Percentiles rank a stretch among this genome's conserved stretches.
Conservation (phyloP, 1,140 invertebrate species). For the Adoxophyes honmai region DNA sequence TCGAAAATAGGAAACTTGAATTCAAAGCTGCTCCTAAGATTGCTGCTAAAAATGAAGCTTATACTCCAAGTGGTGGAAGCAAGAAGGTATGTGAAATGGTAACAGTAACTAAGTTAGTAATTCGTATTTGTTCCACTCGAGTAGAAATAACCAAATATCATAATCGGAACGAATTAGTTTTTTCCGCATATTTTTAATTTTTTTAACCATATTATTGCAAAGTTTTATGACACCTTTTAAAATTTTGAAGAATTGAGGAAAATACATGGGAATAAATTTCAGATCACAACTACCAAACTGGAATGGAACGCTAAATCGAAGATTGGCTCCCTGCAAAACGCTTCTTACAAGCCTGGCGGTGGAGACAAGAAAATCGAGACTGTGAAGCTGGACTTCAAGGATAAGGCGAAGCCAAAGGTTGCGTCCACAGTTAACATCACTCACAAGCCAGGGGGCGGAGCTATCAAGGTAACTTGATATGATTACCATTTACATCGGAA, state of each 20-base stretch:
- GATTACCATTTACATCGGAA: constrained; percentile 11
- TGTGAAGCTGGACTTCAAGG: constrained; percentile 93
- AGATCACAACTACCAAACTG: constrained; percentile 91
- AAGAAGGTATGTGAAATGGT: too few species aligned
- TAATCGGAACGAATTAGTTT: too few species aligned
- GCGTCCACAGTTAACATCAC: constrained; percentile 95
- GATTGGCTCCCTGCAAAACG: constrained; percentile 95
- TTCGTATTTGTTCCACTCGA: too few species aligned
- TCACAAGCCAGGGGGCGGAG: constrained; percentile 92
- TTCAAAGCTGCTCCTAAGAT: constrained; percentile 88
- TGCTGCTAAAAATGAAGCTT: constrained; percentile 94
- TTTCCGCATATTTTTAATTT: too few species aligned
- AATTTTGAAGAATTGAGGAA: too few species aligned
- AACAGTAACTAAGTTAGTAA: too few species aligned
- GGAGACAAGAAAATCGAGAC: constrained; percentile 95
- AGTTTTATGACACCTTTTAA: too few species aligned
- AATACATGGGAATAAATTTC: too few species aligned
- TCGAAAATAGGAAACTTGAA: constrained; percentile 91
- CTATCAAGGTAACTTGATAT: constrained; percentile 86
- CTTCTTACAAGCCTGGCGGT: constrained; percentile 93
- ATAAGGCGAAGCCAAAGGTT: constrained; percentile 94
- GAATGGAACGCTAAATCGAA: constrained; percentile 96
- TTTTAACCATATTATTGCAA: too few species aligned
- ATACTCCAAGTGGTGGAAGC: constrained; percentile 91
- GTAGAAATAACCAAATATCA: too few species aligned